Percentiles rank a stretch among this genome's conserved stretches.
phyloP scores from a whole-genome alignment of 2,113 vertebrate genomes.

The Percopsis transmontana region DNA sequence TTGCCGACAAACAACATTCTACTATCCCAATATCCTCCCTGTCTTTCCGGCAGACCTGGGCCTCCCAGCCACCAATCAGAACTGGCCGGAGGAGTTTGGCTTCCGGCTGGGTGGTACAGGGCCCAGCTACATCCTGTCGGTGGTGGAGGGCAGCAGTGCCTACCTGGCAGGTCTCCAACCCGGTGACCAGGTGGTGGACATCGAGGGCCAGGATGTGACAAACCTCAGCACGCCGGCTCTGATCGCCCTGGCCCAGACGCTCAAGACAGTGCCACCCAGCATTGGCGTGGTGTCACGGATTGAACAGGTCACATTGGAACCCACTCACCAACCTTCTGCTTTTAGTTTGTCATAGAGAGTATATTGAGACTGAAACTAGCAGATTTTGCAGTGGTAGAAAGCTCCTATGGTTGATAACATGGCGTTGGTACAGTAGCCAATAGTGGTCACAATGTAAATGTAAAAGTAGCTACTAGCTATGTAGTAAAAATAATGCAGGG shows the following conservation, averaged over 20 bases:
- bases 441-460: too few relatives aligned
- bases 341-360: neutral
- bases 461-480: too few relatives aligned
- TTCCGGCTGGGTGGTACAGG: constrained; percentile 88
- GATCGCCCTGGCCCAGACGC: constrained; percentile 82
- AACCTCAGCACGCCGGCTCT: constrained; percentile 82
- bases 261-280: constrained; percentile 89
- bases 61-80: constrained; percentile 87
- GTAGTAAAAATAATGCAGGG: too few relatives aligned
- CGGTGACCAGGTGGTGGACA: constrained; percentile 93
- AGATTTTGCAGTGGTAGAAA: too few relatives aligned
- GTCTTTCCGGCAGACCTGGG: constrained; percentile 67
- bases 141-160: constrained; percentile 91
- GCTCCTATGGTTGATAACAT: too few relatives aligned
- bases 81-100: constrained; percentile 95
- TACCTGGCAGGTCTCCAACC: constrained; percentile 87
- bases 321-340: neutral
- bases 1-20: too few relatives aligned
- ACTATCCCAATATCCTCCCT: too few relatives aligned
- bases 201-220: constrained; percentile 90
- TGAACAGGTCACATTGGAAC: constrained; percentile 68
- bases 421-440: too few relatives aligned
- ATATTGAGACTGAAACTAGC: too few relatives aligned
- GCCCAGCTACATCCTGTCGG: constrained; percentile 92
- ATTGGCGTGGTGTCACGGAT: constrained; percentile 91